Evolutionary conservation across 1,140 invertebrate genomes (phyloP).

Genomic region (Lysiphlebus fabarum): DNA sequence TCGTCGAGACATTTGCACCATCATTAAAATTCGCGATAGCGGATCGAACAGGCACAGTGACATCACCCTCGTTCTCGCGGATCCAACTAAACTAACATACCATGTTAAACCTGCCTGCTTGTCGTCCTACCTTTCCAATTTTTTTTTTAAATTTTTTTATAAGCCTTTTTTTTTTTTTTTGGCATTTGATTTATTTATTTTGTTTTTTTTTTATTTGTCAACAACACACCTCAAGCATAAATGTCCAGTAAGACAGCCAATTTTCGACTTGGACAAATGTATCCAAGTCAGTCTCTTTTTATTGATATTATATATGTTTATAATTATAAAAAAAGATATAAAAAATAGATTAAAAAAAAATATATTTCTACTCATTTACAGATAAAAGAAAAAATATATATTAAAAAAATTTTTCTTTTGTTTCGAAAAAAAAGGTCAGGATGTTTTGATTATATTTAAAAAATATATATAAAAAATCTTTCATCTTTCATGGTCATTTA

Average conservation of each 20-base stretch:
- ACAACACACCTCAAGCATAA: constrained; percentile 9
- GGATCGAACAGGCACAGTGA: constrained; percentile 54
- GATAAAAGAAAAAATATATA: too few species aligned
- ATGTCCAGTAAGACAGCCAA: constrained; percentile 1
- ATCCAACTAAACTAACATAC: constrained; percentile 51
- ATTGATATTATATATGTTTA: too few species aligned
- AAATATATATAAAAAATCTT: too few species aligned
- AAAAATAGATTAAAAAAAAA: too few species aligned
- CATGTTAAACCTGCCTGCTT: constrained; percentile 33
- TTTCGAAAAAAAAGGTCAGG: too few species aligned
- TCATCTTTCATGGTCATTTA: constrained; percentile 7
- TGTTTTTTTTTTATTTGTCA: constrained; percentile 10
- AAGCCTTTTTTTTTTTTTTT: constrained; percentile 18
- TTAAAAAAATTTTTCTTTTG: too few species aligned
- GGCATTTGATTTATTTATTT: constrained; percentile 6
- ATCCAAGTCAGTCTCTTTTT: too few species aligned
- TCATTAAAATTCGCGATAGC: constrained; percentile 59
- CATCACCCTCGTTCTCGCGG: constrained; percentile 52
- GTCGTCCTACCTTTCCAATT: constrained; percentile 19
- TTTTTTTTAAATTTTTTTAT: constrained; percentile 19
- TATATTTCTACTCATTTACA: too few species aligned
- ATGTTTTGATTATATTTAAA: too few species aligned
- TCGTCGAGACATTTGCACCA: constrained; percentile 54
- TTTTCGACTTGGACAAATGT: not conserved
- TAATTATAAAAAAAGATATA: too few species aligned